Base-by-base conservation (phyloP, 2,113 vertebrate species). In the Neogobius melanostomus region DNA sequence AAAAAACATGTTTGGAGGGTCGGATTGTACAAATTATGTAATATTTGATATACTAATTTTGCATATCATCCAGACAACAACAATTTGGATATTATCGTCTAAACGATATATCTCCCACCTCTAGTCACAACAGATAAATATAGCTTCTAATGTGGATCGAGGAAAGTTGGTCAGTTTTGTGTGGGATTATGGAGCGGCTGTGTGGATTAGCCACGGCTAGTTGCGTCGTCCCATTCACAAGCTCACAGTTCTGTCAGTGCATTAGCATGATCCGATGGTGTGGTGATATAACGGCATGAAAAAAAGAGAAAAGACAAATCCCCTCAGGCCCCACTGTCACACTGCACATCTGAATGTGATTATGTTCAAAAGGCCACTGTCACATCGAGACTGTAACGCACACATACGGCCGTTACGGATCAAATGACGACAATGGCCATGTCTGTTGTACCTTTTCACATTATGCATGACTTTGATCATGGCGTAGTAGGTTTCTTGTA, bases 161-260 rank as follows among this genome's bases (percentile, higher is more conserved):
- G 49, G 4, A 63, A 44, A 65, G n/a, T 64, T 68, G 79, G 79
- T 80, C 71, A 79, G 46, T 66, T 72, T 42, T 68, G 71, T 21
- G 64, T 48, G 36, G 71, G 88, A 89, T 90, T 88, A 88, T 59
- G 36, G 59, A 72, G 66, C 53, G 48, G 66, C n/a, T 62, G 44
- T 62, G 44, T 69, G 80, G 85, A 91, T 91, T 85, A 90, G 72
- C 79, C 43, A 16, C 0, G 12, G 79, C 69, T 81, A 69, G 80
- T 78, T 79, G 53, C 75, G 64, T 83, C 46, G 80, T 78, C 48
- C 77, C 67, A 79, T 84, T 80, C 80, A 66, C 42, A 50, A 61
- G 66, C 75, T 84, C 57, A 69, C 56, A 62, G 45, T 59, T 66
- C 68, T 48, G 52, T 68, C 68, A 77, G 64, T 82, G 69, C 53